phyloP scores from a whole-genome alignment of 2,797 vertebrate species.

The Philypnodon macrostomus region DNA sequence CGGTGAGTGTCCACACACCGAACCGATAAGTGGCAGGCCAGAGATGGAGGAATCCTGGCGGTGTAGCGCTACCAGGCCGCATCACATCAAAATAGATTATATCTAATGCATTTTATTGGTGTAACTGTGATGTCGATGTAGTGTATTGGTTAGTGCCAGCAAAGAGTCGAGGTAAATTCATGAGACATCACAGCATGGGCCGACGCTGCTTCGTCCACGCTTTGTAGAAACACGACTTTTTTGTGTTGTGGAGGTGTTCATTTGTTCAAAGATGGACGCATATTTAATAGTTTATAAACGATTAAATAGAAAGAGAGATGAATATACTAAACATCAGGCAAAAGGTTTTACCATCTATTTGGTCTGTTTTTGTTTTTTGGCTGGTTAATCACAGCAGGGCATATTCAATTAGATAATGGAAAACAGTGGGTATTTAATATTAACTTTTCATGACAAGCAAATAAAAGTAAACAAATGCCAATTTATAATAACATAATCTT shows the following conservation, averaged over 20 bases:
- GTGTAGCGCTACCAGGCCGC: background rate
- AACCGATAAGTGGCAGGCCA: background rate
- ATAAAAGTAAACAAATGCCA: too few species aligned
- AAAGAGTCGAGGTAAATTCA: background rate
- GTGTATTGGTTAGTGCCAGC: background rate
- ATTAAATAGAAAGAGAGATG: too few species aligned
- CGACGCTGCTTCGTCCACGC: conserved; percentile 3
- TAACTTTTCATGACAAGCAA: too few species aligned
- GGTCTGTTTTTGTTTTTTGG: too few species aligned
- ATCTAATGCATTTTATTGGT: background rate
- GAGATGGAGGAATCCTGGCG: background rate
- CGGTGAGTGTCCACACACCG: conserved; percentile 19
- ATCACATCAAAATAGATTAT: background rate
- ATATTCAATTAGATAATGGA: too few species aligned
- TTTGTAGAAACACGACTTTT: background rate
- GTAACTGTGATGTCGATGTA: background rate
- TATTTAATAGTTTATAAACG: background rate
- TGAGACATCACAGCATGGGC: conserved; percentile 9
- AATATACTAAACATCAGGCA: too few species aligned
- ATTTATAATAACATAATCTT: too few species aligned
- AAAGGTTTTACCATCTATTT: too few species aligned
- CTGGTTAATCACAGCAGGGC: too few species aligned
- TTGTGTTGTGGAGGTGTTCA: background rate
- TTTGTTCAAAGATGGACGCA: background rate
- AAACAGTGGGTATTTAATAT: too few species aligned